These are phyloP conservation scores for Plebejus argus DNA, from an alignment of 2,888 invertebrate genomes.

Conservation along the genomic window DNA sequence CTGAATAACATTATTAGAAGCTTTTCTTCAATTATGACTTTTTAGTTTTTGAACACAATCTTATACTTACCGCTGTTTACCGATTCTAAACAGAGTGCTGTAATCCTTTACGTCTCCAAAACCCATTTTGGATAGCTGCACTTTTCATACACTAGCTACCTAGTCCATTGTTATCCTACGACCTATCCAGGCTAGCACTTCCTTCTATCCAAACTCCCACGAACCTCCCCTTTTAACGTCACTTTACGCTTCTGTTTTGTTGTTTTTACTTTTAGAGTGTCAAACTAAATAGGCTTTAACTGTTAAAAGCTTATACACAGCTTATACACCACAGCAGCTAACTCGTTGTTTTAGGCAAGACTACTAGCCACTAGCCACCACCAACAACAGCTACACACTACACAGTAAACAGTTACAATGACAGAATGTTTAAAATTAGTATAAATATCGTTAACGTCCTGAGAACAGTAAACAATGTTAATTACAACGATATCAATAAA, in stretches of 20 bases:
- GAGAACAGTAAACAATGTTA: constrained; percentile 40
- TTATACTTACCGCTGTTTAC: constrained; percentile 41
- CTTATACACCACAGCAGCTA: too few species aligned
- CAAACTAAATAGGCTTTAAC: too few species aligned
- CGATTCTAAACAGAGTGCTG: constrained; percentile 41
- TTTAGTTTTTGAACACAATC: neutral
- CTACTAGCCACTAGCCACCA: too few species aligned
- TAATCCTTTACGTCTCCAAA: constrained; percentile 41
- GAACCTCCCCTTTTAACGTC: too few species aligned
- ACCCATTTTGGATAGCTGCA: constrained; percentile 38
- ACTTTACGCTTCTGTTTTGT: too few species aligned
- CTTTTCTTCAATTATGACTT: neutral
- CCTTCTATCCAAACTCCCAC: neutral
- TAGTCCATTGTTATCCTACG: neutral
- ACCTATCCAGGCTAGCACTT: neutral
- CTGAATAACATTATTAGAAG: neutral
- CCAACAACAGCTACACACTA: constrained; percentile 36
- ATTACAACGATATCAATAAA: constrained; percentile 29
- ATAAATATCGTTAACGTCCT: constrained; percentile 38
- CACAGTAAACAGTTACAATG: constrained; percentile 13
- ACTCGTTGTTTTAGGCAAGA: too few species aligned
- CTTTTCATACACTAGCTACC: neutral
- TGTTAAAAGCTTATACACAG: too few species aligned
- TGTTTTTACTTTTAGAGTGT: too few species aligned
- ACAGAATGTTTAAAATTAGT: constrained; percentile 29